Percentiles rank a stretch among this genome's conserved stretches.
Conservation (phyloP, 1,140 invertebrate genomes). For the Tetragonula clypearis region DNA sequence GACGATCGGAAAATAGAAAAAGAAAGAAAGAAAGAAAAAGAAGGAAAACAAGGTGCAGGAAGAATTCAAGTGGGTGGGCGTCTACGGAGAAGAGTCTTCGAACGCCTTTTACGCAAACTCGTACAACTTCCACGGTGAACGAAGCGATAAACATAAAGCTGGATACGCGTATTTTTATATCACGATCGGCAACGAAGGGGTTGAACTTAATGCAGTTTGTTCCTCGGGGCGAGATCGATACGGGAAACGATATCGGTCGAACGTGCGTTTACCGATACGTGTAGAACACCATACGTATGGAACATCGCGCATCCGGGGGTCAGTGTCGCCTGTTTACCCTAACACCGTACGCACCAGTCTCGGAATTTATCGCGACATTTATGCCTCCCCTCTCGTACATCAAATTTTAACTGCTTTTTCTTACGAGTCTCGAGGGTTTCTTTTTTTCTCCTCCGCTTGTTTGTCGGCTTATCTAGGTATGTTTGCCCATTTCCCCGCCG, state of each 20-base stretch:
- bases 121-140: neutral
- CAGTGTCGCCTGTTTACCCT: slow-evolving; percentile 20
- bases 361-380: slow-evolving; percentile 37
- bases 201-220: neutral
- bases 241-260: neutral
- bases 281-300: neutral
- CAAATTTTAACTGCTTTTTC: slow-evolving; percentile 31
- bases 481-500: neutral
- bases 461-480: slow-evolving; percentile 19
- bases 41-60: neutral
- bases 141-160: neutral
- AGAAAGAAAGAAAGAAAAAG: no score
- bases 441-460: neutral
- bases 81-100: neutral
- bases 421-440: slow-evolving; percentile 11
- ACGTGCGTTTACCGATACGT: neutral
- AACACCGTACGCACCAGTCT: neutral
- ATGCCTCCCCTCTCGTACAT: slow-evolving; percentile 12
- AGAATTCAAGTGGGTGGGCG: no score
- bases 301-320: slow-evolving; percentile 7
- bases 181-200: neutral
- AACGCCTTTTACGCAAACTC: neutral
- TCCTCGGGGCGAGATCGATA: neutral
- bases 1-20: neutral
- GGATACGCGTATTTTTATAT: neutral